Conservation (phyloP, 1,140 invertebrate species). For the Drosophila sp. region DNA sequence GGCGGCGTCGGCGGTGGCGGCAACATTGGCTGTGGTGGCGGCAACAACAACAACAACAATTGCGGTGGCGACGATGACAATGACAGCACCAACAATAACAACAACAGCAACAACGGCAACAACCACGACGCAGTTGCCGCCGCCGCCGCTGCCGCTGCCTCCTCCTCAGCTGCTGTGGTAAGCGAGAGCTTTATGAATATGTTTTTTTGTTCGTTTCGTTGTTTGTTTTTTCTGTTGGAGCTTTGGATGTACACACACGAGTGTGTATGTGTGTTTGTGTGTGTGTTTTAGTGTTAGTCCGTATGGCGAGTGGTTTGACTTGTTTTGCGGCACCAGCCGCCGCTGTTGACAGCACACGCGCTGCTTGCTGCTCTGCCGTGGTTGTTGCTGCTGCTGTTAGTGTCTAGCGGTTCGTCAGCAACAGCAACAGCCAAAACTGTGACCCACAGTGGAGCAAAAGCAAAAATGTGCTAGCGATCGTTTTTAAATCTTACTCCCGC, state of each 20-base stretch:
- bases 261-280: slow-evolving; percentile 43
- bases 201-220: slow-evolving; percentile 58
- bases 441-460: slow-evolving; percentile 62
- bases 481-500: background rate
- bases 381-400: slow-evolving; percentile 45
- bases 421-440: slow-evolving; percentile 55
- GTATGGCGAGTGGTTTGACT: slow-evolving; percentile 74
- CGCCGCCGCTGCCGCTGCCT: slow-evolving; percentile 26
- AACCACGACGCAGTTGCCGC: slow-evolving; percentile 12
- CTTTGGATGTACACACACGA: slow-evolving; percentile 19
- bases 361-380: slow-evolving; percentile 38
- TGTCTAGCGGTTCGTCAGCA: slow-evolving; percentile 71
- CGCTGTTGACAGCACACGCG: slow-evolving; percentile 60
- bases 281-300: slow-evolving; percentile 44
- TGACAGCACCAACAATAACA: background rate
- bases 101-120: slow-evolving; percentile 17
- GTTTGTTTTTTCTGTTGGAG: slow-evolving; percentile 37
- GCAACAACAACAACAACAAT: slow-evolving; percentile 10
- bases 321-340: slow-evolving; percentile 71
- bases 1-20: background rate
- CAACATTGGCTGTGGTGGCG: background rate
- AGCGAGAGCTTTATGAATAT: slow-evolving; percentile 43
- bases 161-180: slow-evolving; percentile 71
- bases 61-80: slow-evolving; percentile 1
- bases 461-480: background rate